Evolutionary conservation across 2,888 invertebrate species (phyloP).

Genomic region (Venustoraphidia nigricollis): DNA sequence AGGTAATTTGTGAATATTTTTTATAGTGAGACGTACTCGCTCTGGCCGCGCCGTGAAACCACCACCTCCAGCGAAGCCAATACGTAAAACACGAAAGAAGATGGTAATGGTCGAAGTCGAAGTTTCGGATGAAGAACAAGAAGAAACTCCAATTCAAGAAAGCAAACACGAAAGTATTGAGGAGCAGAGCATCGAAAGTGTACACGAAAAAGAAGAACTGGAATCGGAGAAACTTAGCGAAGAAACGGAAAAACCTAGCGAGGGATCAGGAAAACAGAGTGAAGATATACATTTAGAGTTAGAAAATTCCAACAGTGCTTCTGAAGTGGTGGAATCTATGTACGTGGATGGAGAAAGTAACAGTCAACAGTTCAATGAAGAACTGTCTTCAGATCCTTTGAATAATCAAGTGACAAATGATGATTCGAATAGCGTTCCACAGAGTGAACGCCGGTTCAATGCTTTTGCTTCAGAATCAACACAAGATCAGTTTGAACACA

Average conservation of each 20-base stretch:
- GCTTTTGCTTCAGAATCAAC: conserved; percentile 2
- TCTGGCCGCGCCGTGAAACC: conserved; percentile 32
- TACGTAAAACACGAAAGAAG: conserved; percentile 26
- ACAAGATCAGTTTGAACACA: conserved; percentile 6
- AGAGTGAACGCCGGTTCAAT: conserved; percentile 3
- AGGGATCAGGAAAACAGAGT: too few species aligned
- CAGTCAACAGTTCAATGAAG: conserved; percentile 1
- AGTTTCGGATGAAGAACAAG: conserved; percentile 27
- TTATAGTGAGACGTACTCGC: conserved; percentile 37
- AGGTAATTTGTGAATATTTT: background rate
- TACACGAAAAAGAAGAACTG: too few species aligned
- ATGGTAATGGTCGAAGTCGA: conserved; percentile 30
- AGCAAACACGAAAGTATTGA: background rate
- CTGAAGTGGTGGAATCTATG: background rate
- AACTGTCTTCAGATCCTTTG: background rate
- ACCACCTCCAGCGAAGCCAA: conserved; percentile 20
- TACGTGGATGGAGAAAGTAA: background rate
- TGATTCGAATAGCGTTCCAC: conserved; percentile 12
- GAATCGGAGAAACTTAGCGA: too few species aligned
- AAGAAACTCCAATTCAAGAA: conserved; percentile 3
- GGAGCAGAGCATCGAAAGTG: background rate
- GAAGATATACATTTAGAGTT: too few species aligned
- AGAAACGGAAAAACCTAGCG: too few species aligned
- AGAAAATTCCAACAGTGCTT: background rate
- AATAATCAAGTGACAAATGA: conserved; percentile 10